These are phyloP conservation scores for Dynastes grantii DNA, from an alignment of 2,888 invertebrate species.

Conservation along the genomic window DNA sequence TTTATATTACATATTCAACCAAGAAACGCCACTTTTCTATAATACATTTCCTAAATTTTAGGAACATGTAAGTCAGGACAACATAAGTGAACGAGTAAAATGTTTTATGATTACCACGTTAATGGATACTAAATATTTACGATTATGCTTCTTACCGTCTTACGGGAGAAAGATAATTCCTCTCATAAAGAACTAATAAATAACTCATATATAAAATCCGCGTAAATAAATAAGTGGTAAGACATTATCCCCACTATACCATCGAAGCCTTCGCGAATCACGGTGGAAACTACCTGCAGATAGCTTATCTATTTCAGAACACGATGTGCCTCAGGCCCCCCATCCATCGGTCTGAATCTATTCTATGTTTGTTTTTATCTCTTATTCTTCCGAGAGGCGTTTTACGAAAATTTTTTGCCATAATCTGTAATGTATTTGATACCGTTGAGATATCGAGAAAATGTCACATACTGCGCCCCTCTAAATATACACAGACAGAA, in stretches of 20 bases:
- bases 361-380: constrained; percentile 30
- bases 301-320: not conserved
- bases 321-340: not conserved
- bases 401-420: constrained; percentile 6
- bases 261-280: constrained; percentile 2
- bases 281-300: not conserved
- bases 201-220: constrained; percentile 25
- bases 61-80: too few relatives aligned
- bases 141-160: not conserved
- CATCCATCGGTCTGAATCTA: not conserved
- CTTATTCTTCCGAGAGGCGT: constrained; percentile 11
- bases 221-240: constrained; percentile 32
- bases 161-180: constrained; percentile 16
- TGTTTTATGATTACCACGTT: too few relatives aligned
- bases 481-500: not conserved
- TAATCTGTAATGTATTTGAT: constrained; percentile 36
- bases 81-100: too few relatives aligned
- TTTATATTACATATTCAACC: too few relatives aligned
- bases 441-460: constrained; percentile 32
- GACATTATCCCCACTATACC: constrained; percentile 3
- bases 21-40: too few relatives aligned
- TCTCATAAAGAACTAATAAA: constrained; percentile 39
- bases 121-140: constrained; percentile 27
- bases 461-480: not conserved
- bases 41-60: too few relatives aligned